A percentile compares a stretch with the other conserved stretches of the same genome.
Evolutionary conservation across 1,140 invertebrate genomes (phyloP).

Genomic region (Hermatobates lingyangjiaoensis): DNA sequence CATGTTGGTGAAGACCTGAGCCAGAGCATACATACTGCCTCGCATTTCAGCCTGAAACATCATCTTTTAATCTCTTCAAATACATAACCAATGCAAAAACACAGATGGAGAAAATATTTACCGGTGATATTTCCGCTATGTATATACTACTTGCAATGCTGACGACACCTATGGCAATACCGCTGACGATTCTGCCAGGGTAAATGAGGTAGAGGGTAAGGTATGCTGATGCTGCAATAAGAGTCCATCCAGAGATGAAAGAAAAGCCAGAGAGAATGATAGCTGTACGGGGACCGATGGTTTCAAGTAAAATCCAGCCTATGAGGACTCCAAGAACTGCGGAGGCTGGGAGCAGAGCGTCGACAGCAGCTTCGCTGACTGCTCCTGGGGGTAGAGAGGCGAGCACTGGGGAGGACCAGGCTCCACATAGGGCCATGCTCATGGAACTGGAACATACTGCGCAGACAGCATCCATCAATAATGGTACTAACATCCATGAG

Average conservation of each 20-base stretch:
- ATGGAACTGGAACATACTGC: constrained; percentile 3
- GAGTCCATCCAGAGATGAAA: not conserved
- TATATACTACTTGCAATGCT: constrained; percentile 2
- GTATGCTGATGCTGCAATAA: not conserved
- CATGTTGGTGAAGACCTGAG: constrained; percentile 2
- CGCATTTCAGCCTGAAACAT: not conserved
- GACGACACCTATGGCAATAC: not conserved
- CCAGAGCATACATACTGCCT: not conserved
- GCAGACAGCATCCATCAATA: not conserved
- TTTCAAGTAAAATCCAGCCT: not conserved
- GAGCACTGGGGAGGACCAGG: constrained; percentile 3
- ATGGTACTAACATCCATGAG: too few species aligned
- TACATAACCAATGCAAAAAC: too few species aligned
- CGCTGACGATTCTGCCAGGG: not conserved
- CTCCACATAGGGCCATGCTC: not conserved
- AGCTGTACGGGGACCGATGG: not conserved
- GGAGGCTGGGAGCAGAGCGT: not conserved
- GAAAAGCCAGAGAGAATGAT: not conserved
- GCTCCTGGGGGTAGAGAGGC: not conserved
- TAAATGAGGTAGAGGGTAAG: not conserved
- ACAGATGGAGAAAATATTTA: not conserved
- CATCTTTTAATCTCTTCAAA: too few species aligned
- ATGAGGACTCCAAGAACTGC: not conserved
- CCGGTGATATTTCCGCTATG: constrained; percentile 1
- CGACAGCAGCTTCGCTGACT: not conserved